Evolutionary conservation across 2,888 invertebrate species (phyloP), one percentile per base, ranked within the genome.

Genomic region (Pseudanteris insignis): DNA sequence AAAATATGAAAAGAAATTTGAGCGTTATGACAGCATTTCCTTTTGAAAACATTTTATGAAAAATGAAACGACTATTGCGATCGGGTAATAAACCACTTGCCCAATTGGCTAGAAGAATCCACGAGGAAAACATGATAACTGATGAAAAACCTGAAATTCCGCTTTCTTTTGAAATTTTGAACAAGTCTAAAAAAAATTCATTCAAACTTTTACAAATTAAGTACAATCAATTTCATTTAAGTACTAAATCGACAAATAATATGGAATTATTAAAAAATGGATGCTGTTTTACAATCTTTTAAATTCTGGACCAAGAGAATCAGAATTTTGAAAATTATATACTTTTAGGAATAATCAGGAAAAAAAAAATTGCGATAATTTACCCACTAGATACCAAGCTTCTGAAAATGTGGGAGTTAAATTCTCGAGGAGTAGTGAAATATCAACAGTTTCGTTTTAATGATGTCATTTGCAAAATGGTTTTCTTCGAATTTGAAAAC

Each of bases 51-150:
- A 4, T 40, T 6, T 9, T 40, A 1, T 26, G 40, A 40, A 29
- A 14, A 15, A n/a, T 40, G 5, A 40, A 40, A 14, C 24, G 15
- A 5, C 28, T 3, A 25, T 15, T 40, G 3, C 5, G 40, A n/a
- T 40, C 40, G 8, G 40, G 40, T 60, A n/a, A 58, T 46, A 47
- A 47, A 18, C 37, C 47, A 6, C 36, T 47, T 3, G 18, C 47
- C 6, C 47, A 47, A 29, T n/a, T 47, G 12, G 26, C 26, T 21
- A 18, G 47, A 29, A 28, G 37, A 5, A 11, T 37, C 3, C 11
- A 24, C 10, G 47, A 47, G 13, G 6, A n/a, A 12, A 1, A 37
- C 15, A 6, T 11, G 21, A 14, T 48, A 18, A 5, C 28, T n/a
- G 11, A 26, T 26, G 25, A 33, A 40, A 50, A 50, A 48, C 21